Evolutionary conservation across 2,797 vertebrate species (phyloP), one percentile per base, ranked within the genome.

Genomic region (Odontamblyopus lacepedii): DNA sequence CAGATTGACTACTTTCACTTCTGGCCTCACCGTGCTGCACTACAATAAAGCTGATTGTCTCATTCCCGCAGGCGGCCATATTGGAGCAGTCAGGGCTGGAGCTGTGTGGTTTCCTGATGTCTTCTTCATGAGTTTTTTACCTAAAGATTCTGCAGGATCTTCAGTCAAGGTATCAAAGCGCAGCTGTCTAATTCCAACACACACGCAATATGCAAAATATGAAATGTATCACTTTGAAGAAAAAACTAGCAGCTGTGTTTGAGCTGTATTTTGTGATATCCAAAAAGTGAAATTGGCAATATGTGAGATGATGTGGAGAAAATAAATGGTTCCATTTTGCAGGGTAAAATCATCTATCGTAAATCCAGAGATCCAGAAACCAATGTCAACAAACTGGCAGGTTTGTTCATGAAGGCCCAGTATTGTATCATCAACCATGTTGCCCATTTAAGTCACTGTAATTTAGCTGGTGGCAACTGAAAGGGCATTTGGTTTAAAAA

Each of bases 31-130:
- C 79, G 73, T 60, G 30, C 77, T 68, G 83, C 83, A 84, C 85
- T 77, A 87, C 75, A 85, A 87, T 88, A 86, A 88, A 88, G 84
- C 83, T 82, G 73, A 83, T 82, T 78, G 74, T 75, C 81, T 87
- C 78, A 63, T 65, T 70, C 75, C 87, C 83, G 76, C 44, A 72
- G 82, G 56, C 63, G 2, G 26, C 53, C 32, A 76, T 73, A 74
- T 78, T 82, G 80, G 80, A 75, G 67, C 81, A 88, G 79, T 80
- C 77, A 27, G 77, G 67, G 73, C 85, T 78, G 78, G 78, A 87
- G 82, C 71, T 71, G 72, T 51, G 27, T 69, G 64, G 80, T 71
- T 70, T 71, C 75, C 76, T 87, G 80, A 87, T 88, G 79, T 87
- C 72, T 86, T 69, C 6, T 77, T 88, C 84, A 81, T 85, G 82